Conservation (phyloP, 2,113 vertebrate species). For the Chaenogobius annularis region DNA sequence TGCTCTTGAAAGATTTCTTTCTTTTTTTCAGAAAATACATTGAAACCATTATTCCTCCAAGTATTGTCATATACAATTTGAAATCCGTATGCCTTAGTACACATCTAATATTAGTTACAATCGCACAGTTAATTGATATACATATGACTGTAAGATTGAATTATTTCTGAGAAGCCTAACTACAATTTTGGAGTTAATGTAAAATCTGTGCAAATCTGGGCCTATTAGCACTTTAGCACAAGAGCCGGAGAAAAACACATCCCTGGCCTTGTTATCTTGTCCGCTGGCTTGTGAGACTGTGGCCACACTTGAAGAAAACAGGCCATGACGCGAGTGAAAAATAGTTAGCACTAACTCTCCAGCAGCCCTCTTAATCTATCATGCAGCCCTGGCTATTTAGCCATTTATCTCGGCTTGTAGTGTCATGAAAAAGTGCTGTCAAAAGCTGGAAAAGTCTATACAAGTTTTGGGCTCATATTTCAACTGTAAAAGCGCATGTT, state of each 20-base stretch:
- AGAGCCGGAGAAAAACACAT: constrained; percentile 17
- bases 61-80: no score
- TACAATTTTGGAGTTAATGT: no score
- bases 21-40: not conserved
- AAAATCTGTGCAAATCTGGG: not conserved
- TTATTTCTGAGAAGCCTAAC: not conserved
- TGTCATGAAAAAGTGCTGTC: not conserved
- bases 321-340: constrained; percentile 19
- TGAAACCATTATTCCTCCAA: not conserved
- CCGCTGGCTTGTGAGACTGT: constrained; percentile 25
- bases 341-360: constrained; percentile 13
- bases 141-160: not conserved
- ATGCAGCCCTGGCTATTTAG: constrained; percentile 1
- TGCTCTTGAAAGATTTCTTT: not conserved
- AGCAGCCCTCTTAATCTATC: constrained; percentile 9
- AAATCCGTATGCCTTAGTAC: no score
- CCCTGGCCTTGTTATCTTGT: constrained; percentile 36
- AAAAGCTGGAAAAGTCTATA: not conserved
- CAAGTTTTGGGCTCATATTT: not conserved
- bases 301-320: constrained; percentile 19
- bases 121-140: not conserved
- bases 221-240: constrained; percentile 1
- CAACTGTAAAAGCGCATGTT: constrained; percentile 1
- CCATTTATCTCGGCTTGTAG: constrained; percentile 1
- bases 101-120: not conserved